These are phyloP conservation scores for Oryctes rhinoceros DNA, from an alignment of 1,140 invertebrate genomes.

Conservation along the genomic window DNA sequence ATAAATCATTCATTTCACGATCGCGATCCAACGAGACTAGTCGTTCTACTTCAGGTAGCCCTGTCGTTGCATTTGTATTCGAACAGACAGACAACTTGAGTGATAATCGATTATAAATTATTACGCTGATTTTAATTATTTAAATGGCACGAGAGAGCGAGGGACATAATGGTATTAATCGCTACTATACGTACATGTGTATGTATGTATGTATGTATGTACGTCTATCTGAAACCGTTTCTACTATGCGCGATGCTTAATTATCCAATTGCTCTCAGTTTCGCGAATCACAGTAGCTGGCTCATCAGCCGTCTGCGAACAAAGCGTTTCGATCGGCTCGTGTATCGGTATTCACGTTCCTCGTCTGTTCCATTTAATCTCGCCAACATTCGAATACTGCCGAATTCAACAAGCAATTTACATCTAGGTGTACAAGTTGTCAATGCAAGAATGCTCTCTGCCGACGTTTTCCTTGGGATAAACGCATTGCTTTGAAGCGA, in stretches of 20 bases:
- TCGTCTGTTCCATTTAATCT: conserved; percentile 21
- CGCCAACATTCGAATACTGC: not conserved
- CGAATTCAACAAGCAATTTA: conserved; percentile 17
- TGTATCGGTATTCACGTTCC: conserved; percentile 22
- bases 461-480: no score
- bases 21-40: no score
- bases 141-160: not conserved
- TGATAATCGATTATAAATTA: conserved; percentile 23
- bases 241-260: not conserved
- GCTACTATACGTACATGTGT: not conserved
- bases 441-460: no score
- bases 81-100: not conserved
- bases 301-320: not conserved
- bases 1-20: no score
- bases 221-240: not conserved
- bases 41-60: no score
- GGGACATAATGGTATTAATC: conserved; percentile 22
- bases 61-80: no score
- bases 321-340: not conserved
- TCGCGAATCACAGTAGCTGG: conserved; percentile 13
- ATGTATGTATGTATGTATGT: not conserved
- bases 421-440: not conserved
- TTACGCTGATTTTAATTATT: conserved; percentile 20
- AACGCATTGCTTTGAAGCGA: no score
- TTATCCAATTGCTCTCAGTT: conserved; percentile 3